Percentiles rank a stretch among this genome's conserved stretches.
Evolutionary conservation across 2,113 vertebrate species (phyloP).

Genomic region (Sinosuthora webbiana): DNA sequence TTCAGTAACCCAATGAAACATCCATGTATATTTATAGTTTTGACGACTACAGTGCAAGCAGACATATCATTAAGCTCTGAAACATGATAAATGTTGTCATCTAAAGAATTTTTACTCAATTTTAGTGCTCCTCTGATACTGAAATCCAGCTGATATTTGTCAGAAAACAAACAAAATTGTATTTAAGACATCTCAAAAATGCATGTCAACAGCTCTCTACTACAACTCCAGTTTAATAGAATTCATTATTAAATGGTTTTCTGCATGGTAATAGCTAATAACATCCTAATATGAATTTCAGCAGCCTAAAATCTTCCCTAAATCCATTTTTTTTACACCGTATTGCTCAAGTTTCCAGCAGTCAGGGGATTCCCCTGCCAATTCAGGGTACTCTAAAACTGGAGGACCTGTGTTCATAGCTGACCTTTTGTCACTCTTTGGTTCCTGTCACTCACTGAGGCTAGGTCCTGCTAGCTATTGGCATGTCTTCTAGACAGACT

Average conservation of each 20-base stretch:
- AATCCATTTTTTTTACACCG: background rate
- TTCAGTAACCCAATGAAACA: background rate
- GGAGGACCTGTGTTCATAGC: background rate
- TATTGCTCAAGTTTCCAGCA: background rate
- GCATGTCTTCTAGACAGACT: background rate
- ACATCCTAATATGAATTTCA: background rate
- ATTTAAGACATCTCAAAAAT: conserved; percentile 1
- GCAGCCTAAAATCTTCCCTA: background rate
- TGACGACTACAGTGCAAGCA: background rate
- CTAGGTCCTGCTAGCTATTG: background rate
- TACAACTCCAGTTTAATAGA: background rate
- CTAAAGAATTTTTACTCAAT: background rate
- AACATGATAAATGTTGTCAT: background rate
- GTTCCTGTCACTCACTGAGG: background rate
- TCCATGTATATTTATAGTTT: conserved; percentile 4
- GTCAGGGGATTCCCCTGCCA: background rate
- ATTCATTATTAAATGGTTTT: conserved; percentile 8
- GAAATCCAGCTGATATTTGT: background rate
- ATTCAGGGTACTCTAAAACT: background rate
- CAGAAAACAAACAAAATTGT: background rate
- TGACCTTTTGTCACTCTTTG: background rate
- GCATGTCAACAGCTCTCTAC: background rate
- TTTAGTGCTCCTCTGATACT: background rate
- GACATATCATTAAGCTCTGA: background rate
- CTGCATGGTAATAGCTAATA: background rate